Evolutionary conservation across 2,888 invertebrate species (phyloP).

Genomic region (Lithophane ornitopus): DNA sequence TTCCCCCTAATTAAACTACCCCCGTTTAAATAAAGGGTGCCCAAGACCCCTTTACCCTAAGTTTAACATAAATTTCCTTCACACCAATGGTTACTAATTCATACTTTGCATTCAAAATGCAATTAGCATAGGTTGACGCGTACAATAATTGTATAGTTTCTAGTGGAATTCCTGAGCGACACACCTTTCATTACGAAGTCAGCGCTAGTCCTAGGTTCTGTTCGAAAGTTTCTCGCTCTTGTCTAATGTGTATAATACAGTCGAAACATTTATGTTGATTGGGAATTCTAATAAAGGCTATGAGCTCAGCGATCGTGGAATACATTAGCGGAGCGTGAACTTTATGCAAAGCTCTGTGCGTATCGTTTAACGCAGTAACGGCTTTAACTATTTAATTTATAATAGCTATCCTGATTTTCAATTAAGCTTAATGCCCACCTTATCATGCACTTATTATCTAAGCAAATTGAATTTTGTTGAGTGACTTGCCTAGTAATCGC

Average conservation of each 20-base stretch:
- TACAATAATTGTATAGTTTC: conserved; percentile 54
- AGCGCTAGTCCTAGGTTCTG: conserved; percentile 77
- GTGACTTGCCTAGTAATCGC: conserved; percentile 49
- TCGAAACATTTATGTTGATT: conserved; percentile 81
- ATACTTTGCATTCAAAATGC: conserved; percentile 33
- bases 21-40: background rate
- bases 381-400: conserved; percentile 74
- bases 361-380: conserved; percentile 73
- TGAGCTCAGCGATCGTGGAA: conserved; percentile 89
- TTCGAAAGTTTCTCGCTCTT: conserved; percentile 75
- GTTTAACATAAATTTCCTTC: conserved; percentile 1
- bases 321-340: conserved; percentile 87
- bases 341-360: conserved; percentile 70
- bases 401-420: conserved; percentile 74
- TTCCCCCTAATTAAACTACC: background rate
- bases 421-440: conserved; percentile 73
- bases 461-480: conserved; percentile 65
- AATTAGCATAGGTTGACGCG: conserved; percentile 50
- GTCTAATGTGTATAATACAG: conserved; percentile 78
- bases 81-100: conserved; percentile 25
- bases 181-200: conserved; percentile 88
- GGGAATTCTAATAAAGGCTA: conserved; percentile 87
- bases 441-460: conserved; percentile 70
- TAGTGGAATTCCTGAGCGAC: conserved; percentile 80
- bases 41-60: background rate